These are phyloP conservation scores for Diphyllodes magnificus DNA, from an alignment of 2,113 vertebrate genomes.

Conservation along the genomic window DNA sequence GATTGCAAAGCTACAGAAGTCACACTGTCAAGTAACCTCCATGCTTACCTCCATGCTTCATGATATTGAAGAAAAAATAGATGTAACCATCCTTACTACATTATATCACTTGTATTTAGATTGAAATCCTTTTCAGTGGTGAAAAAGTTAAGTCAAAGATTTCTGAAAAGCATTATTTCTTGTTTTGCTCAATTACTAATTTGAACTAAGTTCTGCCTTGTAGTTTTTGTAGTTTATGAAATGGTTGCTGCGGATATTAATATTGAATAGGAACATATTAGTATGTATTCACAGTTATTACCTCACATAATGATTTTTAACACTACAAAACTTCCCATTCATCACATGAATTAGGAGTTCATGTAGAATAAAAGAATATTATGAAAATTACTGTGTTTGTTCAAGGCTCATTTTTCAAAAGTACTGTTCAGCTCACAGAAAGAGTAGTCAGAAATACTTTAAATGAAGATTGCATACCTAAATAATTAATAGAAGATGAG, in stretches of 20 bases:
- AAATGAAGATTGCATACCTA: not conserved
- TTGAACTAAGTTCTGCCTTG: not conserved
- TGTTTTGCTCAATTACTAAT: not conserved
- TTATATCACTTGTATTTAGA: not conserved
- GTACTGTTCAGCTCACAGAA: not conserved
- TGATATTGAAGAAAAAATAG: not conserved
- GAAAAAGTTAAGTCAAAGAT: not conserved
- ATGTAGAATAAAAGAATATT: constrained; percentile 10
- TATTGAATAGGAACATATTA: not conserved
- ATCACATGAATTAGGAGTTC: constrained; percentile 21
- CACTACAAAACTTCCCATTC: not conserved
- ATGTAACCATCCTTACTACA: not conserved
- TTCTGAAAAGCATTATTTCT: not conserved
- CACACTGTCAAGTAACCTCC: not conserved
- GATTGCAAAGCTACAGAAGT: not conserved
- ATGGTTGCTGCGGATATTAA: not conserved
- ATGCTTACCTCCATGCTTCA: not conserved
- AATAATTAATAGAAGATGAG: constrained; percentile 16
- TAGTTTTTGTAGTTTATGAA: not conserved
- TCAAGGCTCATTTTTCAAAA: constrained; percentile 37
- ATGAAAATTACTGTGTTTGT: constrained; percentile 20
- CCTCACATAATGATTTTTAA: constrained; percentile 34
- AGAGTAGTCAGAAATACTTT: not conserved
- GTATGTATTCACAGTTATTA: constrained; percentile 17
- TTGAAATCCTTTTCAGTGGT: not conserved